phyloP scores from a whole-genome alignment of 2,888 invertebrate genomes.

The Netelia melanura region DNA sequence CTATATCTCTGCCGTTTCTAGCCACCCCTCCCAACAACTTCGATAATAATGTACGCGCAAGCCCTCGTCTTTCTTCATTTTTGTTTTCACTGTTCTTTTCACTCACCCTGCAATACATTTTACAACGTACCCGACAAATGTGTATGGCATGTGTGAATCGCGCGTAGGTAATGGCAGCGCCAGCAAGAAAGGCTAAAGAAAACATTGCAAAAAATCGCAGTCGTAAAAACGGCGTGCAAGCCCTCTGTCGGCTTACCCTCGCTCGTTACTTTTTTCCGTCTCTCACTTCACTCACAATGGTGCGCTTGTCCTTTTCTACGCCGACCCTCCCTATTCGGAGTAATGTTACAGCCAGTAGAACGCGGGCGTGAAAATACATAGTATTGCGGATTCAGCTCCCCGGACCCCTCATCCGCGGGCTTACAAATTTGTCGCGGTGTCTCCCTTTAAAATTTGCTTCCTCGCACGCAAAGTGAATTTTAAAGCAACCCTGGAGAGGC shows the following conservation, averaged over 20 bases:
- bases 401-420: background rate
- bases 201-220: constrained; percentile 50
- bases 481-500: background rate
- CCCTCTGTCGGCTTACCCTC: background rate
- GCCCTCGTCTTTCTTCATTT: background rate
- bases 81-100: background rate
- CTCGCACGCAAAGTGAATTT: background rate
- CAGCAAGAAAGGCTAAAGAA: constrained; percentile 13
- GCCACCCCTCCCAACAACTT: constrained; percentile 20
- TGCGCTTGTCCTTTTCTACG: constrained; percentile 39
- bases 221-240: constrained; percentile 48
- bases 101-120: constrained; percentile 19
- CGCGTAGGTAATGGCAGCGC: constrained; percentile 28
- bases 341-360: constrained; percentile 1
- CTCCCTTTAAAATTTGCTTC: constrained; percentile 17
- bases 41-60: constrained; percentile 40
- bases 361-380: constrained; percentile 35
- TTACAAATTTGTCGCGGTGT: constrained; percentile 8
- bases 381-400: constrained; percentile 27
- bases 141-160: constrained; percentile 27
- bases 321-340: constrained; percentile 20
- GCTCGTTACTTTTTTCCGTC: constrained; percentile 5
- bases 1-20: constrained; percentile 21
- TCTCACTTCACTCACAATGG: constrained; percentile 28
- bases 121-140: constrained; percentile 44